A percentile compares a stretch with the other conserved stretches of the same genome.
Evolutionary conservation across 2,888 invertebrate genomes (phyloP).

Genomic region (Odontomyia ornata): DNA sequence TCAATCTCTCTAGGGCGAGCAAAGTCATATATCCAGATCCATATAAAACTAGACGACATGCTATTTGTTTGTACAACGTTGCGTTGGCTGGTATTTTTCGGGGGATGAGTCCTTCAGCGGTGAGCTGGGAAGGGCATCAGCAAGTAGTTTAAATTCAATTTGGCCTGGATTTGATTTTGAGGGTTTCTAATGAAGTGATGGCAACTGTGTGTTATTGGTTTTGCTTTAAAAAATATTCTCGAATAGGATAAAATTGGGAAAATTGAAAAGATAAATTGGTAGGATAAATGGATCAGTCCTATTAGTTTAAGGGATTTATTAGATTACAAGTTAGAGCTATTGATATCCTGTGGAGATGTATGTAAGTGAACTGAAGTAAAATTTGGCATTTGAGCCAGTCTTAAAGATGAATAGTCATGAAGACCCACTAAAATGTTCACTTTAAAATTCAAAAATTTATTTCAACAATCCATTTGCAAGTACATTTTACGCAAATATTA

Average conservation of each 20-base stretch:
- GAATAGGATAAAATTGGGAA: not conserved
- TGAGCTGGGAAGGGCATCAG: not conserved
- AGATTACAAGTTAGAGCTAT: no score
- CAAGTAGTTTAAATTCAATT: slow-evolving; percentile 39
- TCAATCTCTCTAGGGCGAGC: not conserved
- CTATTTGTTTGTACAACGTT: not conserved
- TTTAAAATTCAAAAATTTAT: no score
- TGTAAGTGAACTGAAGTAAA: no score
- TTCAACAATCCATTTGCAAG: no score
- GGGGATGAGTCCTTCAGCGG: not conserved
- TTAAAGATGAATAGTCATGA: no score
- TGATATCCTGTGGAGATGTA: no score
- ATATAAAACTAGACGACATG: not conserved
- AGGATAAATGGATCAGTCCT: not conserved
- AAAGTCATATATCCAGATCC: not conserved
- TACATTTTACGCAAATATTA: no score
- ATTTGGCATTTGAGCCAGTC: no score
- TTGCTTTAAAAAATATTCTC: not conserved
- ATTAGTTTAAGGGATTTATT: slow-evolving; percentile 8
- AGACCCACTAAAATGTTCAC: no score
- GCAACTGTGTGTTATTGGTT: slow-evolving; percentile 25
- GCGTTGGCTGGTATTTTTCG: not conserved
- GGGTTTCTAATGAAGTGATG: slow-evolving; percentile 35
- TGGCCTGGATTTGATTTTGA: slow-evolving; percentile 21
- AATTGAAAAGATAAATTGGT: not conserved